Base-by-base conservation (phyloP, 2,797 vertebrate species). In the Fistularia commersonii region DNA sequence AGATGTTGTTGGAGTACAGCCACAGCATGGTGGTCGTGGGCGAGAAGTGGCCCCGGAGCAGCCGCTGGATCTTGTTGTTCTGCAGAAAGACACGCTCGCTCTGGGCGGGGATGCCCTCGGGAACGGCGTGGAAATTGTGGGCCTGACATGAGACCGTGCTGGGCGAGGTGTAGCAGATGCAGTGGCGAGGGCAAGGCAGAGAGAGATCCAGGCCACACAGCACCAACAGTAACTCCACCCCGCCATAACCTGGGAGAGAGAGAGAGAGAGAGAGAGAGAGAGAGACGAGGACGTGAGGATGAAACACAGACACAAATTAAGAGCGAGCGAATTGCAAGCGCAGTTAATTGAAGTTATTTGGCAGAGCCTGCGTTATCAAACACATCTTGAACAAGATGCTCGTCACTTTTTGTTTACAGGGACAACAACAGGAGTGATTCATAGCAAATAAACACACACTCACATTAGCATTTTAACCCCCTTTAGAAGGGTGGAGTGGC, bases 1-100 rank as follows among this genome's bases (percentile, higher is more conserved):
- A 97, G 82, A 99, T 94, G 82, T 99, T 98, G 88, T 99, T 99
- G 84, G 96, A 97, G 79, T 98, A 99, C 61, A 99, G 91, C 97
- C 96, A 98, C 57, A 99, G 84, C 81, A 93, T 97, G 80, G 95
- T 92, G 64, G 94, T 93, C 70, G 93, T 91, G 0, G 96, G 92
- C 48, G 93, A 95, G 90, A 99, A 97, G 86, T 96, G 94, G 48
- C 95, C 95, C 0, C 90, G 91, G 8, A 93, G 93, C 40, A 99
- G 91, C 71, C 93, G 76, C 62, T 91, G 91, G 81, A 99, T 99
- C 83, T 89, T 93, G 90, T 99, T 99, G 87, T 99, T 99, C 69
- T 99, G 95, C 32, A 99, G 90, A 80, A 99, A 98, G 78, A 99
- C 91, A 8, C 97, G 92, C 86, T 98, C 95, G 5, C 96, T 97